These are phyloP conservation scores for Vidua chalybeata DNA, from an alignment of 2,113 vertebrate genomes.

Conservation along the genomic window DNA sequence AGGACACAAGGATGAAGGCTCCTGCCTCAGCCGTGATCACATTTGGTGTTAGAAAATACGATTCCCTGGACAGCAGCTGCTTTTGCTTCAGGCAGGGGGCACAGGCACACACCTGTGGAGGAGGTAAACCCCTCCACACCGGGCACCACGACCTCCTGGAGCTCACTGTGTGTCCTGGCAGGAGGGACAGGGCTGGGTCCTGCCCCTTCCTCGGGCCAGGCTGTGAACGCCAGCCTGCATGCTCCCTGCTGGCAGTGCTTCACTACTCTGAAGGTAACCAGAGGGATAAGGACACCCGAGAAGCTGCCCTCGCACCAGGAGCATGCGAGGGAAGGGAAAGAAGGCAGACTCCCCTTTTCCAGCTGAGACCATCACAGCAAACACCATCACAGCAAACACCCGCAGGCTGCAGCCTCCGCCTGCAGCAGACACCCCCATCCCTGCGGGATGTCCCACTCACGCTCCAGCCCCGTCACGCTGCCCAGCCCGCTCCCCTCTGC, in stretches of 20 bases:
- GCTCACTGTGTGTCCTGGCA: neutral
- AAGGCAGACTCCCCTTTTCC: neutral
- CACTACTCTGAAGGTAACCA: neutral
- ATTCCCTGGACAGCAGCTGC: neutral
- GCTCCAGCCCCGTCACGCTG: too few species aligned
- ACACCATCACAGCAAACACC: neutral
- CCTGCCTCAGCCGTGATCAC: accelerated
- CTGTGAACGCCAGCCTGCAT: accelerated
- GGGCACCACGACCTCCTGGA: accelerated
- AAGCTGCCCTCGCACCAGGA: neutral
- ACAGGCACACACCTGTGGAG: accelerated
- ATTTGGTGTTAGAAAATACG: accelerated
- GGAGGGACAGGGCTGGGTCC: neutral
- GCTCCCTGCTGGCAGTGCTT: accelerated
- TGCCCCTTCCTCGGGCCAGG: accelerated
- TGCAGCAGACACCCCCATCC: neutral
- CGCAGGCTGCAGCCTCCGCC: accelerated
- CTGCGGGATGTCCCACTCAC: accelerated
- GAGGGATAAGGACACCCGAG: accelerated
- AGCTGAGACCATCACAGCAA: neutral
- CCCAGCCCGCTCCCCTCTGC: neutral
- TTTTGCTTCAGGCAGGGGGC: neutral
- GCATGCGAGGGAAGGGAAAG: accelerated
- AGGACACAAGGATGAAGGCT: neutral
- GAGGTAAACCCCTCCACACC: neutral